Percentiles rank a stretch among this genome's conserved stretches.
Conservation (phyloP, 2,113 vertebrate species). For the Morone chrysops region DNA sequence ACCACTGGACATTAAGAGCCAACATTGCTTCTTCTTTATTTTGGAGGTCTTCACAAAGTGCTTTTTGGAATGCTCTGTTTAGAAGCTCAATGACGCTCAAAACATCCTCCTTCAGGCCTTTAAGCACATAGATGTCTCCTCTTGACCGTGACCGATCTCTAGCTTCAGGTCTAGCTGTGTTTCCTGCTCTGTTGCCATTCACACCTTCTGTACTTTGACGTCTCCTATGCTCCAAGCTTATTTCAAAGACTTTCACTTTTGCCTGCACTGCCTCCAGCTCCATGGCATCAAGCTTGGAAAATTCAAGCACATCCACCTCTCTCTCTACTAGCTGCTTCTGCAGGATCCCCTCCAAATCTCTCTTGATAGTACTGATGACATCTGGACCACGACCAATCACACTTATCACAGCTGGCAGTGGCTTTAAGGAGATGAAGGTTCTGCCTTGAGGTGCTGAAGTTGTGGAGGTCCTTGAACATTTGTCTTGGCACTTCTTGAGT, state of each 20-base stretch:
- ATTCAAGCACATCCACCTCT: slow-evolving; percentile 24
- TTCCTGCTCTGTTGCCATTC: not conserved
- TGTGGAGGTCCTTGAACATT: fast-evolving
- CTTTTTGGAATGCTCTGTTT: slow-evolving; percentile 24
- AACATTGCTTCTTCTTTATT: slow-evolving; percentile 47
- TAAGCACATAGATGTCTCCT: slow-evolving; percentile 41
- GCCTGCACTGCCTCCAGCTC: slow-evolving; percentile 61
- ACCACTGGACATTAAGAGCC: slow-evolving; percentile 67
- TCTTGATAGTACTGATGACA: slow-evolving; percentile 2
- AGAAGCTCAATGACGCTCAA: slow-evolving; percentile 53
- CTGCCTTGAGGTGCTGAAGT: not conserved
- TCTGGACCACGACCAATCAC: slow-evolving; percentile 45
- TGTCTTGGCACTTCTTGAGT: slow-evolving; percentile 30
- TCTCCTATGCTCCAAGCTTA: slow-evolving; percentile 55
- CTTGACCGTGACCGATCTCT: not conserved
- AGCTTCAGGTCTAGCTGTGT: not conserved
- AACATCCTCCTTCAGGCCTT: slow-evolving; percentile 72
- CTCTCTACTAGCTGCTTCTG: slow-evolving; percentile 54
- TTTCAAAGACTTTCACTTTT: slow-evolving; percentile 42
- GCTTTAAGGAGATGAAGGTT: slow-evolving; percentile 19
- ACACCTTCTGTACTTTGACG: not conserved
- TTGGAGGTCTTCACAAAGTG: not conserved
- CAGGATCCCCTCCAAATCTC: slow-evolving; percentile 56
- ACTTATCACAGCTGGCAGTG: slow-evolving; percentile 41
- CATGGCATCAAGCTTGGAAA: slow-evolving; percentile 45